Evolutionary conservation across 1,140 invertebrate species (phyloP), one percentile per base, ranked within the genome.

Genomic region (Musca domestica): DNA sequence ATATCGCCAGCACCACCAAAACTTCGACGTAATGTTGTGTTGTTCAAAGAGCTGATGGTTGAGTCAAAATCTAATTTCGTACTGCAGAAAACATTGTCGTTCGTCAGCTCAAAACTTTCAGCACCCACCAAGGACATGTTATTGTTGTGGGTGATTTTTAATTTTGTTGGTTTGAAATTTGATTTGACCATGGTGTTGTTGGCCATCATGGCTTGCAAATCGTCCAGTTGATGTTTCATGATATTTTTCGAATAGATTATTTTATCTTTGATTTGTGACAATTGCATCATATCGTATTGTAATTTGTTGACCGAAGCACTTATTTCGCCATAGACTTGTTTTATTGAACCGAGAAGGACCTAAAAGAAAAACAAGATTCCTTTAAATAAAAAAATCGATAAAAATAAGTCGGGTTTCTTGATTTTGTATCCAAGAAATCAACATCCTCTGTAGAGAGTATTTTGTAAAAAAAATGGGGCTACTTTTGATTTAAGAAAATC

Each of bases 251-350:
- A 78, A 34, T 72, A 78, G 1, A 78, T 58, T 10, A 81, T 80
- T 65, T 81, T 81, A 10, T 78, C 78, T 48, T 81, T 81, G 19
- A 80, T 80, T 72, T 81, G 75, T 1, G 74, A 72, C 10, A 81
- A 46, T 65, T 78, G 78, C 12, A 71, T 52, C 71, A 81, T 74
- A n/a, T 80, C 78, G n/a, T 75, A 72, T 51, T 77, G 75, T 41
- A 77, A 73, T 46, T 74, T 71, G 70, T 81, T 77, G 4, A 80
- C 69, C 0, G 72, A 73, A n/a, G 71, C 58, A 17, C 74, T 78
- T 0, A 74, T 77, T 27, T 78, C 78, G 15, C 64, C 34, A 30
- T 81, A 81, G 23, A 77, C 72, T 23, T 78, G 73, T 25, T 76
- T 78, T 7, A 80, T 73, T 1, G 78, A 76, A 15, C 71, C 71